Evolutionary conservation across 2,888 invertebrate species (phyloP), one percentile per base, ranked within the genome.

Genomic region (Trypoxylon attenuatum): DNA sequence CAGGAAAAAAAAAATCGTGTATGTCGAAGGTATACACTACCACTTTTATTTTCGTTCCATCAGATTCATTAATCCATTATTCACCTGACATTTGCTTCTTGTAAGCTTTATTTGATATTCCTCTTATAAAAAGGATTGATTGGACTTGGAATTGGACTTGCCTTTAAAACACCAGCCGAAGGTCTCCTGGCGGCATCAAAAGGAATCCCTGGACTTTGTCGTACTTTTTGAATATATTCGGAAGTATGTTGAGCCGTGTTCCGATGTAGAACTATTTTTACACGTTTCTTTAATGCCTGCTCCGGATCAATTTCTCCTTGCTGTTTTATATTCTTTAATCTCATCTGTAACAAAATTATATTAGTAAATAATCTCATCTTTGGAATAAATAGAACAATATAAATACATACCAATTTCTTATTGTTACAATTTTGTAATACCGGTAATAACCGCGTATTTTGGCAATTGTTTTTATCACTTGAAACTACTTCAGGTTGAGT

Each of bases 61-160:
- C n/a, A n/a, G n/a, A n/a, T n/a, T n/a, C n/a, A n/a, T n/a, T n/a
- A n/a, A n/a, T n/a, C n/a, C n/a, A n/a, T n/a, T n/a, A n/a, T n/a
- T n/a, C n/a, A n/a, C n/a, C n/a, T n/a, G n/a, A n/a, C n/a, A n/a
- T n/a, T n/a, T n/a, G n/a, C n/a, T n/a, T n/a, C n/a, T n/a, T 22
- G 42, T 38, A 22, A 13, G 39, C 4, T 19, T n/a, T 21, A 43
- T 3, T 18, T 33, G 18, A 43, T 13, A 23, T 42, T 52, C 60
- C 88, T 90, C 77, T 90, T 92, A 77, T 93, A 93, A 86, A 94
- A 94, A 0, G 94, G 94, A 86, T 94, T 93, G 0, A 94, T 92
- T 0, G 94, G 94, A 0, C 92, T 93, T 0, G 92, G 90, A 1
- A 91, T 88, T 0, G 90, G 89, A 46, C 89, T 89, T 0, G 91